A percentile compares a stretch with the other conserved stretches of the same genome.
Evolutionary conservation across 2,113 vertebrate genomes (phyloP).

Genomic region (Zosterops borbonicus): DNA sequence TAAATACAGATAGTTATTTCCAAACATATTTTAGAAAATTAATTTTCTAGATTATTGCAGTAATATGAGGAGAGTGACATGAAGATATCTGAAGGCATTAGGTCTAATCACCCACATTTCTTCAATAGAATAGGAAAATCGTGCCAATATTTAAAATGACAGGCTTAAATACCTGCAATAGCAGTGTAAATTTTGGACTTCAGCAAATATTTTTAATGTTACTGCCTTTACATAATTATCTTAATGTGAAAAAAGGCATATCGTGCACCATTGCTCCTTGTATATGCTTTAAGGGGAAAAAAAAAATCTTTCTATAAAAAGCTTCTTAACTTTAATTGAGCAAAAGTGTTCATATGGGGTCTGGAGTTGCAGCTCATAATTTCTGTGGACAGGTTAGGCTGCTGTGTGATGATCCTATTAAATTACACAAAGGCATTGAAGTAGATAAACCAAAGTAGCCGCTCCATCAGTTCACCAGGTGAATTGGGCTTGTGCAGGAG

Average conservation of each 20-base stretch:
- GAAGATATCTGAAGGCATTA: conserved; percentile 49
- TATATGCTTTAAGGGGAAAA: conserved; percentile 27
- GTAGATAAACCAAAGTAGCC: conserved; percentile 50
- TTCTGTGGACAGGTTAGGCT: conserved; percentile 63
- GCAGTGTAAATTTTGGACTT: conserved; percentile 67
- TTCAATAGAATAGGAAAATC: conserved; percentile 58
- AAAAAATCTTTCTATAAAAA: conserved; percentile 25
- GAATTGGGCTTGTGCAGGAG: conserved; percentile 23
- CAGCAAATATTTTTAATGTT: conserved; percentile 60
- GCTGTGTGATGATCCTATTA: conserved; percentile 68
- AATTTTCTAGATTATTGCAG: background rate
- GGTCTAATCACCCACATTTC: conserved; percentile 67
- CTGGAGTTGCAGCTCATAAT: conserved; percentile 65
- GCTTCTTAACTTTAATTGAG: conserved; percentile 71
- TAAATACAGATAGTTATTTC: background rate
- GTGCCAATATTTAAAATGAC: conserved; percentile 69
- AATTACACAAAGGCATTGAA: conserved; percentile 60
- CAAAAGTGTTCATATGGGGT: conserved; percentile 68
- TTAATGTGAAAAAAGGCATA: conserved; percentile 58
- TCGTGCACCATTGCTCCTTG: conserved; percentile 51
- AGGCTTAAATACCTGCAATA: conserved; percentile 61
- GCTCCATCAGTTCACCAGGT: conserved; percentile 44
- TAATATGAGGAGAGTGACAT: conserved; percentile 11
- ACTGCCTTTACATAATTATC: conserved; percentile 68
- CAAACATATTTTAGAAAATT: conserved; percentile 17